phyloP scores from a whole-genome alignment of 1,140 invertebrate species.

The Drosophila kepulauana region DNA sequence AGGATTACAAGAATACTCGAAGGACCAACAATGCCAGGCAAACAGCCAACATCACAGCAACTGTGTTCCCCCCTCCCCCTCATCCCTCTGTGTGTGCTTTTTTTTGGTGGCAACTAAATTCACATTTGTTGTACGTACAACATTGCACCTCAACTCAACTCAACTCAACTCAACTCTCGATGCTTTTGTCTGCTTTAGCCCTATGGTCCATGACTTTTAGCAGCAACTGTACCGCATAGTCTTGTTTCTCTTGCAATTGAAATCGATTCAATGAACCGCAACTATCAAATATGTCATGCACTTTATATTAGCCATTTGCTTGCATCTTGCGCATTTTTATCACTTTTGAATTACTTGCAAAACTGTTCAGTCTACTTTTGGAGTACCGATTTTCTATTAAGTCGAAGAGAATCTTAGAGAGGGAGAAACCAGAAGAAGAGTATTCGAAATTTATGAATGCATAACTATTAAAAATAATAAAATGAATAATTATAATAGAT shows the following conservation, averaged over 20 bases:
- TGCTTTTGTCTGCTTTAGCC: constrained; percentile 2
- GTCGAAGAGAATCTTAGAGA: too few relatives aligned
- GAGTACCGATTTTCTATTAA: too few relatives aligned
- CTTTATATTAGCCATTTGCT: too few relatives aligned
- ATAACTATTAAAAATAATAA: too few relatives aligned
- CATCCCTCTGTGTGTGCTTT: constrained; percentile 34
- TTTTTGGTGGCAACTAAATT: constrained; percentile 73
- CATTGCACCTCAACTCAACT: constrained; percentile 17
- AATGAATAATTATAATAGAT: too few relatives aligned
- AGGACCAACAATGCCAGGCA: constrained; percentile 72
- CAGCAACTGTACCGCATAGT: constrained; percentile 10
- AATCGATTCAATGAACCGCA: constrained; percentile 19
- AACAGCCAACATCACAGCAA: constrained; percentile 23
- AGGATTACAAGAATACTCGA: constrained; percentile 80
- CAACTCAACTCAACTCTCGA: constrained; percentile 1
- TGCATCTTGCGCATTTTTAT: too few relatives aligned
- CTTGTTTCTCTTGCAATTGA: constrained; percentile 1
- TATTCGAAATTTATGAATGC: too few relatives aligned
- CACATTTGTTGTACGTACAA: constrained; percentile 64
- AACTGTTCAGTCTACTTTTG: too few relatives aligned
- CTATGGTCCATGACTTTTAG: constrained; percentile 7
- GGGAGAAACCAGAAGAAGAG: too few relatives aligned
- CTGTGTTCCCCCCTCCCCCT: neutral
- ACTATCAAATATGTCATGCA: neutral
- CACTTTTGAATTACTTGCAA: too few relatives aligned